A percentile compares a stretch with the other conserved stretches of the same genome.
Evolutionary conservation across 2,113 vertebrate genomes (phyloP).

Genomic region (Aegithalos caudatus): DNA sequence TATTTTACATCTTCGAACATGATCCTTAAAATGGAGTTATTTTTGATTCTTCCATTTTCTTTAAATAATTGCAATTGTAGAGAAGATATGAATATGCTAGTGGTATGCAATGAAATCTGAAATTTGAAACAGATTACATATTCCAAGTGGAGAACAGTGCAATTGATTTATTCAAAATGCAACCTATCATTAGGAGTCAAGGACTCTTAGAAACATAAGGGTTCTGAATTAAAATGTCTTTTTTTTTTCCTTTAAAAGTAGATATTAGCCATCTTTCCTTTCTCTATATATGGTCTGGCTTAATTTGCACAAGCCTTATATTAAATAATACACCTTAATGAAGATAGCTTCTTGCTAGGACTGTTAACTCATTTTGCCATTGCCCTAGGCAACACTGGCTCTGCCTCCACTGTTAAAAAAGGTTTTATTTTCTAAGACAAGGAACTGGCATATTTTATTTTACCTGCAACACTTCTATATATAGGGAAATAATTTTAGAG

Average conservation of each 20-base stretch:
- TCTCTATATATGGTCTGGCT: not conserved
- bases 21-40: not conserved
- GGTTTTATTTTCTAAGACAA: not conserved
- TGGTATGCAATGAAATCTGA: not conserved
- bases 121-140: not conserved
- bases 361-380: not conserved
- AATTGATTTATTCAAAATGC: slow-evolving; percentile 24
- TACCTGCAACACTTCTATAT: not conserved
- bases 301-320: not conserved
- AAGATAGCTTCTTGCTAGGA: not conserved
- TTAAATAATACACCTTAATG: not conserved
- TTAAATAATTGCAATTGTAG: not conserved
- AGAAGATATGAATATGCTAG: not conserved
- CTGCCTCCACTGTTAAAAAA: not conserved
- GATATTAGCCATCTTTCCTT: not conserved
- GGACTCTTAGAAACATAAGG: not conserved
- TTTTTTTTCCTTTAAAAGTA: not conserved
- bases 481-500: not conserved
- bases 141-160: not conserved
- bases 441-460: not conserved
- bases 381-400: not conserved
- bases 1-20: not conserved
- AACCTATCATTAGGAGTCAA: slow-evolving; percentile 26
- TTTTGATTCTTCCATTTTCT: slow-evolving; percentile 2
- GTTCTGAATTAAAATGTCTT: slow-evolving; percentile 4